Conservation (phyloP, 2,797 vertebrate genomes). For the Anguilla obscura region DNA sequence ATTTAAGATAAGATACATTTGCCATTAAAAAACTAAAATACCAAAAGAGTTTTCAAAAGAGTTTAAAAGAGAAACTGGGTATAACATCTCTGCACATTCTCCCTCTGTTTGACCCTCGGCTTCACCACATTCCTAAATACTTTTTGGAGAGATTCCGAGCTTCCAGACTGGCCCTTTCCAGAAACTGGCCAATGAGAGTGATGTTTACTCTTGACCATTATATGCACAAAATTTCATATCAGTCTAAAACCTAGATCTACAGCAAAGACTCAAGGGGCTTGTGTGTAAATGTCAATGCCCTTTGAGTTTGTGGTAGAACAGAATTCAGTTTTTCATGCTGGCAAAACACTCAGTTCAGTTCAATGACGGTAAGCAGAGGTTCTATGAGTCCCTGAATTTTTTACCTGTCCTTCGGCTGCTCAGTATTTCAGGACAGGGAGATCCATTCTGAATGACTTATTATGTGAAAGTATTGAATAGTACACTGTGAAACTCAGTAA, state of each 20-base stretch:
- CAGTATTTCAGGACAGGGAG: not conserved
- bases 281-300: not conserved
- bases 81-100: not conserved
- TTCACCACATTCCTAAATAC: not conserved
- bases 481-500: not conserved
- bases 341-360: not conserved
- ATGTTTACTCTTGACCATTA: not conserved
- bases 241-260: not conserved
- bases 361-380: not conserved
- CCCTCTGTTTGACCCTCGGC: slow-evolving; percentile 5
- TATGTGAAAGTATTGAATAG: not conserved
- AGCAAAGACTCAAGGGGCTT: not conserved
- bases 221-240: not conserved
- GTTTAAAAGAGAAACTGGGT: not conserved
- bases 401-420: not conserved
- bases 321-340: not conserved
- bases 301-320: not conserved
- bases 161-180: not conserved
- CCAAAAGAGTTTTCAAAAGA: not conserved
- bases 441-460: not conserved
- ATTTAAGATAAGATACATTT: not conserved
- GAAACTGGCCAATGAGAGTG: not conserved
- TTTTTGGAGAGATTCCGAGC: not conserved
- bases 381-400: not conserved
- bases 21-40: not conserved